These are phyloP conservation scores for Glyphotaelius pellucidus DNA, from an alignment of 2,888 invertebrate genomes.

Conservation along the genomic window DNA sequence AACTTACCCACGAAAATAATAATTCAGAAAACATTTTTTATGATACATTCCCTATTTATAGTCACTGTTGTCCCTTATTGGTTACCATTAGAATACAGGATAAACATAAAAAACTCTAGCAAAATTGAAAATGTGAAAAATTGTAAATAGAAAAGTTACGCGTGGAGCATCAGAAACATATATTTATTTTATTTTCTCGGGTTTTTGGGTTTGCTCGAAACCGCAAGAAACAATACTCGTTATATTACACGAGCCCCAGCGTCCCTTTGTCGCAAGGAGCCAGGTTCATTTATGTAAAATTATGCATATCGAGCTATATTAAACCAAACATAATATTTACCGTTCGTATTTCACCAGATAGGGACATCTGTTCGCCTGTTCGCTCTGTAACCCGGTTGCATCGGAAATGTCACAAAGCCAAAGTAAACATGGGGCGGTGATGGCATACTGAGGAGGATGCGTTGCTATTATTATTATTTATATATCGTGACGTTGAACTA, in stretches of 20 bases:
- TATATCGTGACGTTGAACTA: background rate
- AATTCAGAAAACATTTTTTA: too few species aligned
- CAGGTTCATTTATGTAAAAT: slow-evolving; percentile 12
- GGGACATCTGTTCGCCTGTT: slow-evolving; percentile 30
- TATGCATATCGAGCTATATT: slow-evolving; percentile 12
- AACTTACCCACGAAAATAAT: too few species aligned
- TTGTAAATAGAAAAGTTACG: too few species aligned
- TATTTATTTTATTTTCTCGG: too few species aligned
- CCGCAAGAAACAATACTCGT: background rate
- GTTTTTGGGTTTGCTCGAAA: background rate
- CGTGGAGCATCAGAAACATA: too few species aligned
- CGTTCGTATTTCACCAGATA: slow-evolving; percentile 25
- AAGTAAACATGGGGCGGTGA: slow-evolving; percentile 54
- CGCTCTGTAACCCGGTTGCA: slow-evolving; percentile 39
- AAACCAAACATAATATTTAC: slow-evolving; percentile 29
- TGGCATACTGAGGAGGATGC: background rate
- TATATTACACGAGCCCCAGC: background rate
- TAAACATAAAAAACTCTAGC: too few species aligned
- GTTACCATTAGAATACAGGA: too few species aligned
- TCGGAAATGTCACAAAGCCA: slow-evolving; percentile 53
- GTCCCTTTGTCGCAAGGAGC: background rate
- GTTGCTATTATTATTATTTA: background rate
- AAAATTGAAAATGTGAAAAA: too few species aligned
- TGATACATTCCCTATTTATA: too few species aligned
- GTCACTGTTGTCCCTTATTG: too few species aligned